Evolutionary conservation across 2,797 vertebrate genomes (phyloP), one percentile per base, ranked within the genome.

Genomic region (Anguilla marmorata): DNA sequence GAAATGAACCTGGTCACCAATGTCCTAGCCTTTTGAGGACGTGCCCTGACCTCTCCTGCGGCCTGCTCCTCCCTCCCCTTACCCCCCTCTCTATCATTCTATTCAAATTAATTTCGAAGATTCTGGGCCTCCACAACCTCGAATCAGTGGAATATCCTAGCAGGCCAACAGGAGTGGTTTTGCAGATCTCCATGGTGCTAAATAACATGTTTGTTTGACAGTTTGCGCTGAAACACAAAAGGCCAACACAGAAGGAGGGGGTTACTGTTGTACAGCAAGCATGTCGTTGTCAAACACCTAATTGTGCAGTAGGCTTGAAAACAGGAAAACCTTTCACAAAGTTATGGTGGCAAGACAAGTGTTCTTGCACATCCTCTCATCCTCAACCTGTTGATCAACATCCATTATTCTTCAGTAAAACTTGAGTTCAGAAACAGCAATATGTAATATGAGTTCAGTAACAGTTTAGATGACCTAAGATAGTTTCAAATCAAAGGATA

Each of bases 131-230:
- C 14, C 27, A 6, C 66, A 72, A 30, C 66, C 66, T 60, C 19
- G 21, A 21, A 6, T 24, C 58, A 4, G 16, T 5, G 2, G 58
- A 60, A 16, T 60, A 24, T 16, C 58, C 69, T 11, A 27, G 66
- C 66, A 72, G 16, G 8, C 24, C 27, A 54, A 16, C 45, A 30
- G 45, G 37, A 48, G 76, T 48, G 76, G 41, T 48, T 41, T 80
- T 14, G 3, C 4, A 41, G 3, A 80, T 80, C 76, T 48, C 76
- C 83, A 85, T 85, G 83, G 54, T 14, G n/a, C n/a, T 37, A n/a
- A 56, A 58, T 58, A 85, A 52, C 21, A 14, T 58, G n/a, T 84
- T 85, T 85, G 83, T 56, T 85, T 85, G 83, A 85, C 45, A 30
- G 83, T 84, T 84, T 54, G 83, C 41, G n/a, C 1, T 24, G 76